Evolutionary conservation across 2,888 invertebrate species (phyloP).

Genomic region (Eudasyphora cyanicolor): DNA sequence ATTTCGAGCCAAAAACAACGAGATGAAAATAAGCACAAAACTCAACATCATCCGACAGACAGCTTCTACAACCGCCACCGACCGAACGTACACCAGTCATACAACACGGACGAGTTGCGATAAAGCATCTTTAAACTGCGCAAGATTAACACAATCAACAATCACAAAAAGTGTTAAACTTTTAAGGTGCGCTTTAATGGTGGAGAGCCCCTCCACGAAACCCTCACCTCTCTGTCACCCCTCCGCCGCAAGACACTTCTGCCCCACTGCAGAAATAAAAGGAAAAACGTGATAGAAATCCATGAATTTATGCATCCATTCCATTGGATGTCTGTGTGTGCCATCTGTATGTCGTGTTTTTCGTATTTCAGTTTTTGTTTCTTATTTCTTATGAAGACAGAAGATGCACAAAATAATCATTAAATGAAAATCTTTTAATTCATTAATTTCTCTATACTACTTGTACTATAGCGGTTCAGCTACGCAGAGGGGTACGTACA

Average conservation of each 20-base stretch:
- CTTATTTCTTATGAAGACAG: background rate
- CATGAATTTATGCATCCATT: constrained; percentile 19
- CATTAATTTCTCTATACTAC: background rate
- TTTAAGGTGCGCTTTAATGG: constrained; percentile 28
- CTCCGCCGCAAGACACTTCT: background rate
- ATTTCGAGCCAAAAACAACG: constrained; percentile 17
- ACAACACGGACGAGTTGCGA: constrained; percentile 40
- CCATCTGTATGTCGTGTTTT: background rate
- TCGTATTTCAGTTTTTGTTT: background rate
- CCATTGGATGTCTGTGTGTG: background rate
- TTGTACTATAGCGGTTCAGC: no score
- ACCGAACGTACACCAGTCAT: constrained; percentile 35
- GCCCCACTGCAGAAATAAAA: background rate
- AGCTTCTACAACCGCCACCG: no score
- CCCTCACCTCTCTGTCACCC: background rate
- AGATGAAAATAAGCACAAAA: no score
- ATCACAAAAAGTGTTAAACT: constrained; percentile 54
- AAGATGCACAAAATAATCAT: constrained; percentile 1
- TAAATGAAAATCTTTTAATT: constrained; percentile 13
- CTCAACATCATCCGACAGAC: no score
- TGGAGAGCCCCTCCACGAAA: background rate
- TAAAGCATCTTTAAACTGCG: constrained; percentile 32
- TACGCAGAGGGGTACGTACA: background rate
- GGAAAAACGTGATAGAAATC: background rate
- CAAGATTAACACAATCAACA: constrained; percentile 54